Evolutionary conservation across 2,888 invertebrate genomes (phyloP).

Genomic region (Dexiosoma caninum): DNA sequence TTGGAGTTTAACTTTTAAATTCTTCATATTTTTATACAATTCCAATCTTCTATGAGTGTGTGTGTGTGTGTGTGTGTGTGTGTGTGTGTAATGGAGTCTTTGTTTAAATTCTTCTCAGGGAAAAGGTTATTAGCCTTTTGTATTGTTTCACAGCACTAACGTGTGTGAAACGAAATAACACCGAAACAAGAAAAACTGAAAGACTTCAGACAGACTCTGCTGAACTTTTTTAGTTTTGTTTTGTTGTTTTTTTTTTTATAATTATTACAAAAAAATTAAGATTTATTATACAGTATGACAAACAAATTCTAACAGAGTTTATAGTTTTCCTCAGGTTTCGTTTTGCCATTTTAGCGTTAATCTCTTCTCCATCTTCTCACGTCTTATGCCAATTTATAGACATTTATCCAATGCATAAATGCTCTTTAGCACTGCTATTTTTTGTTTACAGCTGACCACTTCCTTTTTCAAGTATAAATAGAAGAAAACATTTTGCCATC

Average conservation of each 20-base stretch:
- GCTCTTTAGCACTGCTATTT: no score
- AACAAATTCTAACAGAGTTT: slow-evolving; percentile 4
- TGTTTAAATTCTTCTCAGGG: slow-evolving; percentile 10
- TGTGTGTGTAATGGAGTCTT: neutral
- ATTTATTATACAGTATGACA: slow-evolving; percentile 31
- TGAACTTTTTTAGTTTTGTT: no score
- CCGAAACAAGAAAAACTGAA: slow-evolving; percentile 18
- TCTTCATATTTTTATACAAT: slow-evolving; percentile 11
- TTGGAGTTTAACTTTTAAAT: neutral
- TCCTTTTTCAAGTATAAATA: slow-evolving; percentile 21
- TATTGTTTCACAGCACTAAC: slow-evolving; percentile 5
- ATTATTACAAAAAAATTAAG: slow-evolving; percentile 4
- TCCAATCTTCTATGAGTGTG: neutral
- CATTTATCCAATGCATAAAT: slow-evolving; percentile 7
- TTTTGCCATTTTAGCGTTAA: neutral
- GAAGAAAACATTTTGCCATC: neutral
- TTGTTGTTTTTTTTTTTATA: neutral
- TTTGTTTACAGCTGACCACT: neutral
- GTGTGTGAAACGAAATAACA: slow-evolving; percentile 37
- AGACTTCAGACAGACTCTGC: slow-evolving; percentile 35
- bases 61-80: neutral
- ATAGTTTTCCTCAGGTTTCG: neutral
- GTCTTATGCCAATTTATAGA: slow-evolving; percentile 23
- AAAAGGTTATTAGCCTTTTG: slow-evolving; percentile 37
- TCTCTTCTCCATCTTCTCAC: neutral